Base-by-base conservation (phyloP, 37 sponge, comb jelly and placozoan species). In the Ephydatia muelleri region DNA sequence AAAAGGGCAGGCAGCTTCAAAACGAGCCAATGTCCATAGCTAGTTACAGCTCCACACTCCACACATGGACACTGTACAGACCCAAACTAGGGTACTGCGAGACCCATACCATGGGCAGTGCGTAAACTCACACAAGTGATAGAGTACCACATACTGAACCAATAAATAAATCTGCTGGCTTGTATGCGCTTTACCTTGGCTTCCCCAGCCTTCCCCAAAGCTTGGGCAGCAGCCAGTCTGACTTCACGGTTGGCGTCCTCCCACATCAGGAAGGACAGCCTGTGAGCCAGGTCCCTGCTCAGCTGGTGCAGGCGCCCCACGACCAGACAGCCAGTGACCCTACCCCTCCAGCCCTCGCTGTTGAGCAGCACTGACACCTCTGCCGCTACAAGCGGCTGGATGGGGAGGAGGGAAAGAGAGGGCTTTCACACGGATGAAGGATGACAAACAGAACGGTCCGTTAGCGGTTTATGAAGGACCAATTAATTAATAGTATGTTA, bases 201-300 rank as follows among this genome's bases (percentile, higher is more conserved):
- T 49, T 95, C 79, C 72, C 93, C 93, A 49, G 96, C 78, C 28
- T 57, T 84, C 13, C 93, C 97, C 31, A 97, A 81, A 31, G 97
- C 93, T 32, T 88, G 85, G 72, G 93, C 91, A 27, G 97, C 96
- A 12, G 87, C 93, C 38, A 88, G 31, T 27, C 93, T 80, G 66
- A 97, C 96, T 49, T 88, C 86, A 14, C 87, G 76, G 33, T 79
- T 86, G 96, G 93, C 88, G 88, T 97, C 96, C 14, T 88, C 69
- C 97, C 96, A 95, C 73, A 84, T 85, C 74, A 95, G 73, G 29
- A 79, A 76, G 36, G 95, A 67, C 70, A 97, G 85, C 70, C 82
- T 90, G 34, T 74, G 57, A 49, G 85, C 82, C 70, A 96, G 38
- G 30, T 96, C 96, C 94, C 92, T 67, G 36, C 29, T 31, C 8